phyloP scores from a whole-genome alignment of 2,888 invertebrate genomes.

The Brachynemurus nebulosus region DNA sequence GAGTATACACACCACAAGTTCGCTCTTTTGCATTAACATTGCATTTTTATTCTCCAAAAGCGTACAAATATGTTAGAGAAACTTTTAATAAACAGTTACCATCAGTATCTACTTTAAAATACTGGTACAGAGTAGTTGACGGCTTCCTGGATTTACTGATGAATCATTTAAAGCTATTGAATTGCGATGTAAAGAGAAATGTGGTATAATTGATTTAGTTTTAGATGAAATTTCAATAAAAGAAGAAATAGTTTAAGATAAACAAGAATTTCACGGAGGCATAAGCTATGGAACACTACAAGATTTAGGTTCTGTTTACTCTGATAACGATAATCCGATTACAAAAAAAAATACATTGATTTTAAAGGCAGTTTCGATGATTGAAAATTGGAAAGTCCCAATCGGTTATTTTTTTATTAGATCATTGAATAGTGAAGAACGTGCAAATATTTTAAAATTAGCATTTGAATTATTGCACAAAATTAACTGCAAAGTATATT shows the following conservation, averaged over 20 bases:
- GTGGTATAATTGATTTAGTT: conserved; percentile 6
- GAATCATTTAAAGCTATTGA: conserved; percentile 18
- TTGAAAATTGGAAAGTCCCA: background rate
- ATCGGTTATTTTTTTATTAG: background rate
- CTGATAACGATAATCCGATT: background rate
- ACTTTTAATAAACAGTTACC: conserved; percentile 12
- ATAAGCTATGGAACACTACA: background rate
- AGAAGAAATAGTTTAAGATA: conserved; percentile 5
- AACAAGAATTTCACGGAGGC: background rate
- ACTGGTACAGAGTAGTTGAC: conserved; percentile 17
- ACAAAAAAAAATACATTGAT: background rate
- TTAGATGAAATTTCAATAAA: conserved; percentile 10
- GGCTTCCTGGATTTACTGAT: conserved; percentile 17
- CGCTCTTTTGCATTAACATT: conserved; percentile 11
- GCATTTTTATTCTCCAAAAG: conserved; percentile 12
- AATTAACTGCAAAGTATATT: conserved; percentile 13
- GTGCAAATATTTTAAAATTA: conserved; percentile 14
- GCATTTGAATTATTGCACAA: conserved; percentile 12
- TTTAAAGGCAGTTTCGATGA: background rate
- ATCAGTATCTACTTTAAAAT: conserved; percentile 14
- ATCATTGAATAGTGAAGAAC: conserved; percentile 7
- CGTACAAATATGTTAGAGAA: conserved; percentile 11
- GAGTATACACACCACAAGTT: conserved; percentile 5
- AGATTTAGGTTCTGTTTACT: background rate
- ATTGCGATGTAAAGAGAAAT: conserved; percentile 7